phyloP scores from a whole-genome alignment of 1,140 invertebrate species.

The Drosophila paulistorum region DNA sequence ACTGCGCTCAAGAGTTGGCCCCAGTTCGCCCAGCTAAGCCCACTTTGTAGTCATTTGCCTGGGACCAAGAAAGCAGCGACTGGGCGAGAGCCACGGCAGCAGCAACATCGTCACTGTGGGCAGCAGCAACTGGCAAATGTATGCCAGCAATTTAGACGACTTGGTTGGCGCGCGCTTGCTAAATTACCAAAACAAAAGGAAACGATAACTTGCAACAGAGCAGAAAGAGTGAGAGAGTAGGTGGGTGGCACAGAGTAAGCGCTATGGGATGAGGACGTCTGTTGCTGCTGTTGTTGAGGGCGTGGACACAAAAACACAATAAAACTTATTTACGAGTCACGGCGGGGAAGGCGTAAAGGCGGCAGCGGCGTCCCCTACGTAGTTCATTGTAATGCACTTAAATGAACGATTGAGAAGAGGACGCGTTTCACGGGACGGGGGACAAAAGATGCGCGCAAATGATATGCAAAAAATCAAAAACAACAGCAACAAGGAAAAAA shows the following conservation, averaged over 20 bases:
- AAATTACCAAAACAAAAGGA: conserved; percentile 80
- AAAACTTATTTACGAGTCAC: conserved; percentile 82
- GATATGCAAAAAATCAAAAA: conserved; percentile 59
- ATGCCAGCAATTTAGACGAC: conserved; percentile 78
- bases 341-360: conserved; percentile 58
- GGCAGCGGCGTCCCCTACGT: conserved; percentile 43
- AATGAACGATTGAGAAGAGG: conserved; percentile 18
- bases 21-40: conserved; percentile 59
- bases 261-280: conserved; percentile 14
- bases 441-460: conserved; percentile 73
- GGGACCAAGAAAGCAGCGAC: conserved; percentile 47
- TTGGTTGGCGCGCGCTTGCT: conserved; percentile 71
- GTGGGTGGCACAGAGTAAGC: neutral
- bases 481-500: neutral
- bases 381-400: conserved; percentile 81
- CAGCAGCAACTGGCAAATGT: conserved; percentile 54
- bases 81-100: conserved; percentile 21
- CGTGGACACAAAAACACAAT: conserved; percentile 74
- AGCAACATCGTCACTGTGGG: conserved; percentile 43
- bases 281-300: conserved; percentile 41
- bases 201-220: conserved; percentile 75
- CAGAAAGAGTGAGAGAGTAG: neutral
- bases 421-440: neutral
- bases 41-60: conserved; percentile 80
- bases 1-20: conserved; percentile 39